Percentiles rank a stretch among this genome's conserved stretches.
phyloP scores from a whole-genome alignment of 2,888 invertebrate species.

The Endotricha flammealis region DNA sequence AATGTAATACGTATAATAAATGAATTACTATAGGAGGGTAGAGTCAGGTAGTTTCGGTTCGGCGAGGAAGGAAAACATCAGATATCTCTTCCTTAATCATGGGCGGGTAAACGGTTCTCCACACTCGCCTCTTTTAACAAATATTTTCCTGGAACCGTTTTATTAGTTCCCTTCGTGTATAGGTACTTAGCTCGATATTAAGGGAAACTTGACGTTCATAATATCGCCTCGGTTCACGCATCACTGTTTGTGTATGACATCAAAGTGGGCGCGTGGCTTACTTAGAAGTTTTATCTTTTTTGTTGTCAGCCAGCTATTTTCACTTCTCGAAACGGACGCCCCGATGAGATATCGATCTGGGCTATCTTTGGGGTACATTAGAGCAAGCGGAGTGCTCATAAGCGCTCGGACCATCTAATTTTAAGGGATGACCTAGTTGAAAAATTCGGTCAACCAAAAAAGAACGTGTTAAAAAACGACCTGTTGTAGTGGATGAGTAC shows the following conservation, averaged over 20 bases:
- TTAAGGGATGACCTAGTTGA: conserved; percentile 63
- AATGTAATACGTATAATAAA: too few species aligned
- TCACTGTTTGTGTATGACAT: conserved; percentile 27
- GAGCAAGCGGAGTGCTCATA: conserved; percentile 40
- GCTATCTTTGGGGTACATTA: conserved; percentile 51
- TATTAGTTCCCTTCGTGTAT: conserved; percentile 38
- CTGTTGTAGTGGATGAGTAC: conserved; percentile 15
- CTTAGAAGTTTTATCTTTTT: conserved; percentile 29
- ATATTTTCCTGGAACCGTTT: conserved; percentile 45
- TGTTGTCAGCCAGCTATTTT: conserved; percentile 29
- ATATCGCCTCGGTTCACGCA: conserved; percentile 30
- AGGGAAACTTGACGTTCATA: conserved; percentile 33
- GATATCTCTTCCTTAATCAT: conserved; percentile 50
- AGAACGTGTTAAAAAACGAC: conserved; percentile 25
- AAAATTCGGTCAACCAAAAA: conserved; percentile 56
- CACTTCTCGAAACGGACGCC: conserved; percentile 31
- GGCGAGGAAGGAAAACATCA: conserved; percentile 48
- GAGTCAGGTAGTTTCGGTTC: conserved; percentile 21
- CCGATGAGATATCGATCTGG: conserved; percentile 48
- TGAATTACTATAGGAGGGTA: conserved; percentile 27
- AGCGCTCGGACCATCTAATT: conserved; percentile 49
- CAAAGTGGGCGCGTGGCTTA: conserved; percentile 27
- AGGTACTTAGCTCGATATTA: conserved; percentile 28
- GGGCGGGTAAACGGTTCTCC: conserved; percentile 38
- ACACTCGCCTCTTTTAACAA: conserved; percentile 38